Evolutionary conservation across 2,113 vertebrate genomes (phyloP), one percentile per base, ranked within the genome.

Genomic region (Megaceryle torquata): DNA sequence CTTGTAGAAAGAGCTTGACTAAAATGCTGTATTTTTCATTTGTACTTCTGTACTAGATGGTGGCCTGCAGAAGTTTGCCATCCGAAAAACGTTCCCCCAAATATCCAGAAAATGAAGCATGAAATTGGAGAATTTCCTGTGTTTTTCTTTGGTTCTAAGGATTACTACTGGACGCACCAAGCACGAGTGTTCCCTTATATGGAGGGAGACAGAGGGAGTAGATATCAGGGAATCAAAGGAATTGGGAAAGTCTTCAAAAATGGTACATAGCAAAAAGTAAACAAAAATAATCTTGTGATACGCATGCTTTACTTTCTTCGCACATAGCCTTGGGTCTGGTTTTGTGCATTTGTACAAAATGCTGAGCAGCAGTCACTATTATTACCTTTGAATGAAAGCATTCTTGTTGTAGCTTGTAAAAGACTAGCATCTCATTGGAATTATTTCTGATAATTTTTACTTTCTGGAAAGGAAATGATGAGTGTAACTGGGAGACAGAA

Each of bases 101-200:
- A 99, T 98, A 99, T 99, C 98, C 99, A 99, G 98, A 99, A 99
- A 98, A 99, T 99, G 97, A 98, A 99, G 63, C 99, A 99, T 61
- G 98, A 99, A 98, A 98, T 99, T 12, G 99, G 99, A 95, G 99
- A 99, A 98, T 99, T 99, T 95, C 99, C 99, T 3, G 99, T 99
- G 79, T 99, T 99, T 98, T 99, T 99, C 98, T 99, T 99, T 90
- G 99, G 99, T 89, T 99, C 99, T 88, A 99, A 99, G 97, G 99
- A 99, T 98, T 99, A 99, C 97, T 99, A 99, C 96, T 99, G 99
- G 99, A 99, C 99, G 0, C 99, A 99, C 96, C 99, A 99, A 98
- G 99, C 99, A 9, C 98, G 99, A 50, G 99, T 99, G 63, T 99
- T 99, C 96, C 99, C 99, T 12, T 99, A 99, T 94, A 99, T 99